Conservation (phyloP, 2,797 vertebrate species). For the Perdix hodgsoniae region DNA sequence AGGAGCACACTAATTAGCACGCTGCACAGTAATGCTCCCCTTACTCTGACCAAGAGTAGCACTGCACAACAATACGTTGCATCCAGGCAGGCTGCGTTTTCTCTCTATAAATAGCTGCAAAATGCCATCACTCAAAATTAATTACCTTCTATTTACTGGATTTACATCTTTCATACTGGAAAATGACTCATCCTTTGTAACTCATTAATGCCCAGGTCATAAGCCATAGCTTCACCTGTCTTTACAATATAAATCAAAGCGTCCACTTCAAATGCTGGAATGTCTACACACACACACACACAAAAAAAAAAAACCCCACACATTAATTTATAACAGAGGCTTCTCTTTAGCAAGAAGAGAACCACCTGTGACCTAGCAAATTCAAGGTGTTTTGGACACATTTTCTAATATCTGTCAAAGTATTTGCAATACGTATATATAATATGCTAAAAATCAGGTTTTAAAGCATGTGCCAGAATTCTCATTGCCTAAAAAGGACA, state of each 20-base stretch:
- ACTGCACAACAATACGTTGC: background rate
- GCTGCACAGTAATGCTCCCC: background rate
- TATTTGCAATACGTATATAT: background rate
- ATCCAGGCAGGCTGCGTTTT: background rate
- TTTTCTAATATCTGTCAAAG: background rate
- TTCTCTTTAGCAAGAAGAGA: background rate
- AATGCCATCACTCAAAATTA: background rate
- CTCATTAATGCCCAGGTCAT: background rate
- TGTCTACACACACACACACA: background rate
- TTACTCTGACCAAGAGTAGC: background rate
- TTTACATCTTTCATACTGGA: background rate
- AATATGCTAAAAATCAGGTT: constrained; percentile 25
- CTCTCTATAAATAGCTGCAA: background rate
- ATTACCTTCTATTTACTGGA: constrained; percentile 38
- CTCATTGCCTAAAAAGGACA: constrained; percentile 7
- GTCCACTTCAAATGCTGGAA: background rate
- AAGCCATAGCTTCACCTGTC: background rate
- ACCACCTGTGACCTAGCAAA: background rate
- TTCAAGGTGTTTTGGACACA: background rate
- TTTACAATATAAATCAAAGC: background rate
- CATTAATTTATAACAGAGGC: background rate
- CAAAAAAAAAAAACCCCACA: background rate
- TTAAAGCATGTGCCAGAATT: background rate
- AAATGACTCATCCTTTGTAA: constrained; percentile 4
- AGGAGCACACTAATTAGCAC: background rate